Evolutionary conservation across 2,888 invertebrate species (phyloP).

Genomic region (Eulithis testata): DNA sequence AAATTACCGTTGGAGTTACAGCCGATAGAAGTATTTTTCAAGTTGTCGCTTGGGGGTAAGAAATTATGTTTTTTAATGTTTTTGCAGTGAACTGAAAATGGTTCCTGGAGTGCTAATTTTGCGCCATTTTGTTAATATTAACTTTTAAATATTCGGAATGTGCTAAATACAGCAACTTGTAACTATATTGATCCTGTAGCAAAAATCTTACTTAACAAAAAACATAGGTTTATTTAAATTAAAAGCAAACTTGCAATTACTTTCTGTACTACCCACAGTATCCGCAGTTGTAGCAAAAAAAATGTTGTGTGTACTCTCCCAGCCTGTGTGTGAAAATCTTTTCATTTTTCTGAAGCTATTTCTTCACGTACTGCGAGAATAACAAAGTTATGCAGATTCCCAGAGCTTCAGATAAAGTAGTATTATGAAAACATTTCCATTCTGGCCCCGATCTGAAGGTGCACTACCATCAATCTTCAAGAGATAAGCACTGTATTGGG

Average conservation of each 20-base stretch:
- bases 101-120: too few species aligned
- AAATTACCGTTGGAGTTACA: constrained; percentile 39
- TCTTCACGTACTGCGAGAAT: neutral
- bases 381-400: constrained; percentile 18
- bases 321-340: neutral
- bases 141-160: too few species aligned
- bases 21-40: constrained; percentile 17
- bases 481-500: constrained; percentile 20
- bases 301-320: too few species aligned
- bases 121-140: too few species aligned
- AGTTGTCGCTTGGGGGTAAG: constrained; percentile 12
- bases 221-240: too few species aligned
- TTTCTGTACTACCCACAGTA: too few species aligned
- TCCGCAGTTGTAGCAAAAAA: too few species aligned
- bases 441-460: constrained; percentile 17
- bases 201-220: too few species aligned
- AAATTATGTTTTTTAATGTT: constrained; percentile 1
- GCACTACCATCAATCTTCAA: constrained; percentile 31
- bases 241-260: too few species aligned
- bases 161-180: too few species aligned
- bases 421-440: constrained; percentile 22
- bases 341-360: neutral
- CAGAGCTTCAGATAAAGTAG: constrained; percentile 10
- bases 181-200: too few species aligned
- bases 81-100: neutral